Base-by-base conservation (phyloP, 2,113 vertebrate genomes). In the Arenaria interpres region DNA sequence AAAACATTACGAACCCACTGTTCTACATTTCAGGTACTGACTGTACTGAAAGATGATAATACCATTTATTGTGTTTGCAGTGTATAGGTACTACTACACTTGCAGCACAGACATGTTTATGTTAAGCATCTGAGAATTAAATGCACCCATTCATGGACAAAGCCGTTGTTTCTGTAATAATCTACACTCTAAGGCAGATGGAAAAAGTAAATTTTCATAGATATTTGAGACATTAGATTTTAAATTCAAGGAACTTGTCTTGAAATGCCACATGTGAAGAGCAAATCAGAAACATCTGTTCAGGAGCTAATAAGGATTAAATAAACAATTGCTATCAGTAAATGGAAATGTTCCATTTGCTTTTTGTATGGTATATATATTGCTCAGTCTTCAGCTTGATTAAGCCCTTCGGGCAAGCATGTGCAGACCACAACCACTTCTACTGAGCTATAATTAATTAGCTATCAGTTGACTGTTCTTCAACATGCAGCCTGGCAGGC, bases 31-130 rank as follows among this genome's bases (percentile, higher is more conserved):
- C 22, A 88, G 50, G 41, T 27, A 16, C 64, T 51, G 79, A 32
- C 46, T 80, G 86, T 54, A 54, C 15, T n/a, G 59, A 27, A 62
- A 60, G 56, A 37, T 12, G 4, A 72, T 8, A 7, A 3, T 50
- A 24, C 3, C 8, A 14, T 7, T n/a, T 18, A 14, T 7, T 46
- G 7, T 0, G 2, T 28, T 69, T 1, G 2, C 45, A 60, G 43
- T 6, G 8, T 30, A 12, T 3, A 66, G 22, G 35, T 46, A 10
- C 33, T 24, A 14, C 21, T 24, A 12, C 21, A 15, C 50, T 45
- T 12, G 6, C 73, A 85, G 30, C 43, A 69, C 51, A 24, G 11
- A 33, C 1, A 9, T 1, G 10, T 12, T 53, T 59, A 20, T 32
- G 28, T 10, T 50, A 35, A 92, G 24, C 14, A 72, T 11, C 18